Evolutionary conservation across 2,888 invertebrate species (phyloP).

Genomic region (Meta bourneti): DNA sequence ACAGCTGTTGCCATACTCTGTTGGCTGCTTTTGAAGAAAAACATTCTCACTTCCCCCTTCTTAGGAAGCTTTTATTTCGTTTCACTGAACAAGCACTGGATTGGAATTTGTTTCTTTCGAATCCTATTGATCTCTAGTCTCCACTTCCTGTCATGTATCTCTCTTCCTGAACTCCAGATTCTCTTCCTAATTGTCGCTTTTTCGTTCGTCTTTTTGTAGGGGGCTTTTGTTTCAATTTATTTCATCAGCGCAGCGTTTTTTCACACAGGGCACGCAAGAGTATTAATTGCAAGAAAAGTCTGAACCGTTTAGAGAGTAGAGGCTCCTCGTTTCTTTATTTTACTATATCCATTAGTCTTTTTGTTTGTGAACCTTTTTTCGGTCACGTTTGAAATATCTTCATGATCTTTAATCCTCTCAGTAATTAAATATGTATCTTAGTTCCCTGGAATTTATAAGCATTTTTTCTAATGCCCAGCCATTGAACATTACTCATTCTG

Average conservation of each 20-base stretch:
- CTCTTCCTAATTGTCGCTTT: constrained; percentile 27
- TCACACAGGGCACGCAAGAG: neutral
- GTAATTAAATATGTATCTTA: neutral
- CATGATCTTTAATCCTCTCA: neutral
- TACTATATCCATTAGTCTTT: neutral
- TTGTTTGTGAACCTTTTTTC: neutral
- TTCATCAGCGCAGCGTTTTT: neutral
- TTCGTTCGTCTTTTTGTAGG: neutral
- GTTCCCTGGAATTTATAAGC: neutral
- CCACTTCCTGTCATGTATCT: neutral
- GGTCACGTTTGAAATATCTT: neutral
- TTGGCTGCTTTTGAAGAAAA: no score
- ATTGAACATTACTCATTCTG: no score
- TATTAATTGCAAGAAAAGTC: neutral
- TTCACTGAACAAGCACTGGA: constrained; percentile 3
- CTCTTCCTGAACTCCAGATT: constrained; percentile 6
- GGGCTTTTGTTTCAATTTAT: constrained; percentile 8
- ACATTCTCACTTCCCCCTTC: neutral
- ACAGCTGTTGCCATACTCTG: no score
- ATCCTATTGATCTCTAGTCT: neutral
- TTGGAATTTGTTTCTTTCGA: neutral
- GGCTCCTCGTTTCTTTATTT: neutral
- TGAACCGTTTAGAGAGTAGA: neutral
- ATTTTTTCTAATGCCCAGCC: neutral
- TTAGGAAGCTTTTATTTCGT: constrained; percentile 24